These are phyloP conservation scores for Callochromis pleurospilus DNA, from an alignment of 2,113 vertebrate species.

Conservation along the genomic window DNA sequence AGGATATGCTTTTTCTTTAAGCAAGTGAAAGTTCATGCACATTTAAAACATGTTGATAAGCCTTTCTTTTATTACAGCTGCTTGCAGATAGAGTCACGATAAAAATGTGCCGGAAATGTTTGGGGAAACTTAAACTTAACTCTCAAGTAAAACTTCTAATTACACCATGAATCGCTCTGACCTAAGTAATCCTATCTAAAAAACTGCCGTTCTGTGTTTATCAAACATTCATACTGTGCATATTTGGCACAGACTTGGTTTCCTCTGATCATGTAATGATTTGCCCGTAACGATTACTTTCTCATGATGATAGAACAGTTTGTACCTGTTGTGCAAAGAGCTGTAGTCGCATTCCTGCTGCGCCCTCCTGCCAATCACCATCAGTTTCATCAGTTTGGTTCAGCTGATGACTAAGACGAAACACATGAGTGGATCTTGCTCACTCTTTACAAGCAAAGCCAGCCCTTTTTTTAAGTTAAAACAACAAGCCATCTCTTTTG, in stretches of 20 bases:
- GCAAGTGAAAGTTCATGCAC: neutral
- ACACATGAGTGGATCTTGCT: neutral
- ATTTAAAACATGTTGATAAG: neutral
- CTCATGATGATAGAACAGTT: conserved; percentile 35
- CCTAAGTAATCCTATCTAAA: neutral
- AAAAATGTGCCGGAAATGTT: neutral
- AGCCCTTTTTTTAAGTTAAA: neutral
- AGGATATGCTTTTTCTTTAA: neutral
- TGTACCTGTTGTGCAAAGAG: conserved; percentile 24
- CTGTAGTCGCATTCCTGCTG: conserved; percentile 40
- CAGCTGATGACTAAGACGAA: neutral
- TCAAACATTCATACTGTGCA: neutral
- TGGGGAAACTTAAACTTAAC: neutral
- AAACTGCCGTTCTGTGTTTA: neutral
- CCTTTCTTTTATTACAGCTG: neutral
- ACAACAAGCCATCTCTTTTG: neutral
- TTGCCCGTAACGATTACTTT: conserved; percentile 50
- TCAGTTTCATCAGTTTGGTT: neutral
- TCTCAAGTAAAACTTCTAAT: neutral
- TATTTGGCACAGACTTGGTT: conserved; percentile 7
- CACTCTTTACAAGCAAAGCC: neutral
- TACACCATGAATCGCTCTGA: neutral
- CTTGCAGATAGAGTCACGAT: neutral
- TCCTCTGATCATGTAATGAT: conserved; percentile 57
- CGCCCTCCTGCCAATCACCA: conserved; percentile 41